Conservation (phyloP, 2,797 vertebrate genomes). For the Peromyscus eremicus region DNA sequence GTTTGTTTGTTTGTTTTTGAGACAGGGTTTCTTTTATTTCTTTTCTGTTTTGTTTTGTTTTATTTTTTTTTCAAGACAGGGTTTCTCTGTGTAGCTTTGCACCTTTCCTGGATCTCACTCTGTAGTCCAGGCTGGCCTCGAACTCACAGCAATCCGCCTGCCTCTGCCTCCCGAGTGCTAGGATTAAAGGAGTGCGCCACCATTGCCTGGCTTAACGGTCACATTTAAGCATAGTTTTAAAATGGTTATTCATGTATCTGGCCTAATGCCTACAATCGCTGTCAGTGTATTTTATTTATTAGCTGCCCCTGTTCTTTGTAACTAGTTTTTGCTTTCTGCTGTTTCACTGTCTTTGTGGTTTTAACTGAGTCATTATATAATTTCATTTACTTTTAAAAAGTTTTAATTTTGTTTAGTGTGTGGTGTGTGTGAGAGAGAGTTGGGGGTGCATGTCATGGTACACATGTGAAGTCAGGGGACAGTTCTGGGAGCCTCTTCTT, state of each 20-base stretch:
- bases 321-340: not conserved
- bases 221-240: not conserved
- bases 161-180: too few relatives aligned
- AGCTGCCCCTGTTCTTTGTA: not conserved
- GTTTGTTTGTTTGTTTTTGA: too few relatives aligned
- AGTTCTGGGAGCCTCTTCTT: not conserved
- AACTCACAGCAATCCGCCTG: too few relatives aligned
- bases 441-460: too few relatives aligned
- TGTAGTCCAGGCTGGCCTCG: too few relatives aligned
- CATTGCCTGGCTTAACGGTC: too few relatives aligned
- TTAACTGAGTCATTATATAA: not conserved
- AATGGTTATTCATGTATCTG: not conserved
- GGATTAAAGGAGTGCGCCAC: too few relatives aligned
- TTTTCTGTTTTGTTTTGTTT: too few relatives aligned
- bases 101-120: too few relatives aligned
- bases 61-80: too few relatives aligned
- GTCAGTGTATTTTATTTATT: not conserved
- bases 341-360: not conserved
- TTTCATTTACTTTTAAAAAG: not conserved
- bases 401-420: not conserved
- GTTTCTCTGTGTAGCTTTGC: too few relatives aligned
- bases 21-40: too few relatives aligned
- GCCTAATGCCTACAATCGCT: not conserved
- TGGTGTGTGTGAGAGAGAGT: not conserved
- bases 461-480: not conserved